Percentiles rank a stretch among this genome's conserved stretches.
Conservation (phyloP, 1,140 invertebrate species). For the Pteromalus puparum region DNA sequence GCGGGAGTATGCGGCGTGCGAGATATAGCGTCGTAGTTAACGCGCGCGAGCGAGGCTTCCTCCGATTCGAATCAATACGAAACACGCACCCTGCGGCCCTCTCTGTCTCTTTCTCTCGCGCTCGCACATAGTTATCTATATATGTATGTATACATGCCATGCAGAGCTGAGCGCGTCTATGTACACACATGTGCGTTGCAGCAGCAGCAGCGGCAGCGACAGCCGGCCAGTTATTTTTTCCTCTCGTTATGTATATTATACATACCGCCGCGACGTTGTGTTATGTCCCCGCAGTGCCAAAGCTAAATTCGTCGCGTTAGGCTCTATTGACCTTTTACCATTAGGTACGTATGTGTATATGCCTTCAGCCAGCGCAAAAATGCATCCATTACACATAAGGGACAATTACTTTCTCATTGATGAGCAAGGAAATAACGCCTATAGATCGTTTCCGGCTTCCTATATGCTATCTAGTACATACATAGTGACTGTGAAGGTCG, state of each 20-base stretch:
- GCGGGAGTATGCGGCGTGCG: neutral
- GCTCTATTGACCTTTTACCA: neutral
- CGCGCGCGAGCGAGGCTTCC: constrained; percentile 32
- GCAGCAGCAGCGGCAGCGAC: neutral
- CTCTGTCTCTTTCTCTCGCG: constrained; percentile 16
- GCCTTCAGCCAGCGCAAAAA: neutral
- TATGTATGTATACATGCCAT: constrained; percentile 6
- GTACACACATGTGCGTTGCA: neutral
- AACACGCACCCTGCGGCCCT: constrained; percentile 3
- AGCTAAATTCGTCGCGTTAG: constrained; percentile 18
- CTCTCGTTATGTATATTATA: no score
- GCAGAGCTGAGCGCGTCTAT: no score
- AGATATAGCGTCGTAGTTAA: neutral
- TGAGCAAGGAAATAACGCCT: constrained; percentile 32
- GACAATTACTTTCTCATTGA: constrained; percentile 25
- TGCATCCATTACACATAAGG: neutral
- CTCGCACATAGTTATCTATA: neutral
- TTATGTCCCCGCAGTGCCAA: no score
- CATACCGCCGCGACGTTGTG: no score
- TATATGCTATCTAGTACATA: no score
- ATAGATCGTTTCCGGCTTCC: constrained; percentile 35
- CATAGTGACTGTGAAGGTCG: no score
- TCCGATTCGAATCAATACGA: constrained; percentile 46
- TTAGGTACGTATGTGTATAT: neutral
- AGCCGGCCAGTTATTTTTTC: neutral